Evolutionary conservation across 2,113 vertebrate genomes (phyloP).

Genomic region (Oenanthe melanoleuca): DNA sequence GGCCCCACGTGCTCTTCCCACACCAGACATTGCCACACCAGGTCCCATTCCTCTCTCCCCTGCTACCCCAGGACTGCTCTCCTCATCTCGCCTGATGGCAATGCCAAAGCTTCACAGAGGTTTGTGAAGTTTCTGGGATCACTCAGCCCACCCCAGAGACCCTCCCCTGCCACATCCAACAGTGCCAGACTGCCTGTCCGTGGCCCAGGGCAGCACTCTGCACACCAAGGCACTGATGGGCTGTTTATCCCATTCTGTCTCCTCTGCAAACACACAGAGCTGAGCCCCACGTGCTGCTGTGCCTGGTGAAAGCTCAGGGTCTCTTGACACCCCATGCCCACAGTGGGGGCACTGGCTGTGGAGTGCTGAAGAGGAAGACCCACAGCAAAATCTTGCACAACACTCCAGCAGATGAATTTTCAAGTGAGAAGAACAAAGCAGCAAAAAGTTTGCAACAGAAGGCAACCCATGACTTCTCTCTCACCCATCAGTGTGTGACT

Average conservation of each 20-base stretch:
- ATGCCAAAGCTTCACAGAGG: neutral
- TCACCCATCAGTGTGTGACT: neutral
- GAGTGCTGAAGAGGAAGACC: neutral
- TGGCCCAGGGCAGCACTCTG: neutral
- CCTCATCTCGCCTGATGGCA: neutral
- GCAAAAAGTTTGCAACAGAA: neutral
- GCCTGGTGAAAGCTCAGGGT: neutral
- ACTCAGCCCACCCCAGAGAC: neutral
- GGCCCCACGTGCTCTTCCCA: neutral
- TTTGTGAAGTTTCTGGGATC: neutral
- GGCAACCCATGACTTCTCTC: neutral
- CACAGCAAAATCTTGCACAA: neutral
- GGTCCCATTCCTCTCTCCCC: neutral
- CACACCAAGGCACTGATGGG: neutral
- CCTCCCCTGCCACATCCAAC: accelerated
- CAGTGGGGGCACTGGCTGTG: accelerated
- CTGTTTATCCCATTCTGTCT: neutral
- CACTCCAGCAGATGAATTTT: neutral
- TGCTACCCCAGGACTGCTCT: neutral
- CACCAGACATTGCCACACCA: neutral
- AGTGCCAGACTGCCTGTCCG: neutral
- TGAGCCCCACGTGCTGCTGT: neutral
- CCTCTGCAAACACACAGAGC: neutral
- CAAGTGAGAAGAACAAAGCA: neutral
- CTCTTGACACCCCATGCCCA: neutral